These are phyloP conservation scores for Cosmorhoe ocellata DNA, from an alignment of 2,888 invertebrate genomes.

Conservation along the genomic window DNA sequence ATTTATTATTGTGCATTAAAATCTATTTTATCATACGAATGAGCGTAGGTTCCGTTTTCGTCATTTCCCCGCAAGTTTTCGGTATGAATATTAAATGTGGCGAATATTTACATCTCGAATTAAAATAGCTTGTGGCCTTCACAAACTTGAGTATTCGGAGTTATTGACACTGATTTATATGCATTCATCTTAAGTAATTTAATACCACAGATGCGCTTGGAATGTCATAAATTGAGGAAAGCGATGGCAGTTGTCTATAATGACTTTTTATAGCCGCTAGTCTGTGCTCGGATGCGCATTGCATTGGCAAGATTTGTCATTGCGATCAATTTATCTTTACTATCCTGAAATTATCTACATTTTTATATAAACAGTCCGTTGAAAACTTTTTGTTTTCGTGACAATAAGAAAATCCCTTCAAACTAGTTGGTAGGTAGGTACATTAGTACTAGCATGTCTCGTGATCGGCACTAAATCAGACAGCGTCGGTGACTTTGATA, in stretches of 20 bases:
- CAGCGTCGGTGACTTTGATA: not conserved
- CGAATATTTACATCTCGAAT: not conserved
- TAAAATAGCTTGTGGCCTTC: conserved; percentile 6
- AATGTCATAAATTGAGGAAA: not conserved
- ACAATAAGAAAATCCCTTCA: not conserved
- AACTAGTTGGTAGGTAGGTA: not conserved
- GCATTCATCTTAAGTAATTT: conserved; percentile 3
- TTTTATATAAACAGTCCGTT: no score
- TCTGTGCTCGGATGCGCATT: not conserved
- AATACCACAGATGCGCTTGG: conserved; percentile 4
- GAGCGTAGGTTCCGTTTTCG: conserved; percentile 1
- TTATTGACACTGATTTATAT: conserved; percentile 14
- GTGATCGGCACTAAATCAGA: conserved; percentile 2
- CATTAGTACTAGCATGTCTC: not conserved
- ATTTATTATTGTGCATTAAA: not conserved
- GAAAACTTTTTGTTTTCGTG: no score
- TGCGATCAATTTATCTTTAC: no score
- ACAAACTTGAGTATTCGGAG: conserved; percentile 1
- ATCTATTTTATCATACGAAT: not conserved
- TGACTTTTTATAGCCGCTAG: no score
- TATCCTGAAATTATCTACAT: no score
- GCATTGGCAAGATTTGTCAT: no score
- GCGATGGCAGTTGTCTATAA: not conserved
- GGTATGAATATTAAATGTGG: not conserved
- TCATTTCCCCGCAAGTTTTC: not conserved